Evolutionary conservation across 1,140 invertebrate species (phyloP).

Genomic region (Sycophila sp.): DNA sequence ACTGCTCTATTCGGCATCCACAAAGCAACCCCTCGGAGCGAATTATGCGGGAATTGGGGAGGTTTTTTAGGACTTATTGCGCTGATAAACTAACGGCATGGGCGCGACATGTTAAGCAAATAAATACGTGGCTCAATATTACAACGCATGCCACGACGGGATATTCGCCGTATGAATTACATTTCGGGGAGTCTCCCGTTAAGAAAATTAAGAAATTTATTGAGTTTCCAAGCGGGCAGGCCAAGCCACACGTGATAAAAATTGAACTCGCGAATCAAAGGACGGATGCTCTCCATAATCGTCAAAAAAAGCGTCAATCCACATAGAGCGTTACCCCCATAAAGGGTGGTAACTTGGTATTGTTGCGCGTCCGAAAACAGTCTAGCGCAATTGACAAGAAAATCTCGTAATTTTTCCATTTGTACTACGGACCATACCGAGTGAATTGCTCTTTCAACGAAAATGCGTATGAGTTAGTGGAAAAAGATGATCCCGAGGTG

Average conservation of each 20-base stretch:
- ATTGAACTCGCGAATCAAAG: background rate
- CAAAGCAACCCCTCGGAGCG: conserved; percentile 23
- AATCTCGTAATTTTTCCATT: background rate
- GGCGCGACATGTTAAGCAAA: background rate
- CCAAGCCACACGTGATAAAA: background rate
- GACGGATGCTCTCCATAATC: too few relatives aligned
- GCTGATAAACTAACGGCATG: conserved; percentile 17
- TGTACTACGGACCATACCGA: background rate
- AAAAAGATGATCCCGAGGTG: too few relatives aligned
- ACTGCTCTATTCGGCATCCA: conserved; percentile 28
- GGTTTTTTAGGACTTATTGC: conserved; percentile 25
- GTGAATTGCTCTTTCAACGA: too few relatives aligned
- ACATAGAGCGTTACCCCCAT: conserved; percentile 3
- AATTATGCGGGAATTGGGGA: conserved; percentile 14
- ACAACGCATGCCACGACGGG: conserved; percentile 24
- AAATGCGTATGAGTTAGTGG: too few relatives aligned
- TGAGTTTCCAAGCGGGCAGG: background rate
- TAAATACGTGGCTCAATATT: conserved; percentile 32
- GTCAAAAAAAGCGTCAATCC: background rate
- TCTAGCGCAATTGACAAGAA: background rate
- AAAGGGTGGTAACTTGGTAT: background rate
- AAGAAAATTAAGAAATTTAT: conserved; percentile 1
- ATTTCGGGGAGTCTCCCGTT: conserved; percentile 1
- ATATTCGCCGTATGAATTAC: background rate
- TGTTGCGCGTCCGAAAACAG: background rate